Evolutionary conservation across 2,113 vertebrate species (phyloP).

Genomic region (Athene noctua): DNA sequence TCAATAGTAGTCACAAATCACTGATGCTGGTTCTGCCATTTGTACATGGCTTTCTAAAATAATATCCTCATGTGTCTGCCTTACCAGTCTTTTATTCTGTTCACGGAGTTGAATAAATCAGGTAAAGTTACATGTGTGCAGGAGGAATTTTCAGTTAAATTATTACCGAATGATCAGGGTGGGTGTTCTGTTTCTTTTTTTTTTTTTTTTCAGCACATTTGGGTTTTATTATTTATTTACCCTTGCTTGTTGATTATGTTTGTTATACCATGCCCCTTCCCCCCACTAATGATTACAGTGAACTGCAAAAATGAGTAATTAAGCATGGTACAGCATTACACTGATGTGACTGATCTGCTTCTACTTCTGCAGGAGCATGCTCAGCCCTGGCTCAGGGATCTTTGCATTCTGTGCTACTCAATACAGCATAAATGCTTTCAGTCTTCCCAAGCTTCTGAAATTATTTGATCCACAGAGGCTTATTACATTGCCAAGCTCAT

Average conservation of each 20-base stretch:
- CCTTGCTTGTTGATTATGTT: not conserved
- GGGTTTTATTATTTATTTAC: not conserved
- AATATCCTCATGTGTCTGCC: not conserved
- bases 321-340: not conserved
- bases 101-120: constrained; percentile 4
- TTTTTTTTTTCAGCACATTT: not conserved
- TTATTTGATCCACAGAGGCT: not conserved
- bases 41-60: not conserved
- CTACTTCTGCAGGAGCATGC: not conserved
- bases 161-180: not conserved
- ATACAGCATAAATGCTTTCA: not conserved
- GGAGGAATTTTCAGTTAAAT: not conserved
- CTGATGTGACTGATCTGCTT: not conserved
- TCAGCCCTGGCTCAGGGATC: not conserved
- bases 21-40: constrained; percentile 21
- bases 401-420: not conserved
- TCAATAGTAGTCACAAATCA: constrained; percentile 26
- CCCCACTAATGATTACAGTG: not conserved
- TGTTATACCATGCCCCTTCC: not conserved
- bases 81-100: not conserved
- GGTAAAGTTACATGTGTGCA: not conserved
- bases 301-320: not conserved
- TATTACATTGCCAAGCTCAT: constrained; percentile 14
- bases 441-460: not conserved
- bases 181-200: not conserved